phyloP scores from a whole-genome alignment of 1,140 invertebrate genomes.

The Achroia grisella region DNA sequence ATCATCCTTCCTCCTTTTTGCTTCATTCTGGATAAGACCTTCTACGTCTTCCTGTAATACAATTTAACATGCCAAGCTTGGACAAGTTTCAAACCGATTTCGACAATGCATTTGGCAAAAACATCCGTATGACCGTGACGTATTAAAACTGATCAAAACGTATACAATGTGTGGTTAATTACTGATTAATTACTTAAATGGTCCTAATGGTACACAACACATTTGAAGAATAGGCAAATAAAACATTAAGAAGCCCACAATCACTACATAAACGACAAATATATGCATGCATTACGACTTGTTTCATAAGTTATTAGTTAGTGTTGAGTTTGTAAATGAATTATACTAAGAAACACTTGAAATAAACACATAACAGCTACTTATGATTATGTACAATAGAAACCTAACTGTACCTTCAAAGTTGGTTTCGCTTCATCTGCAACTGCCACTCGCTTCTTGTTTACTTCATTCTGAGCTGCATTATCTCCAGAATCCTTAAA shows the following conservation, averaged over 20 bases:
- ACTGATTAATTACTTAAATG: background rate
- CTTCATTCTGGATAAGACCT: conserved; percentile 42
- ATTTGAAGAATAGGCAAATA: conserved; percentile 27
- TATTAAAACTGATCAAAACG: background rate
- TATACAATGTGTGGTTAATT: background rate
- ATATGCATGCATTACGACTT: conserved; percentile 1
- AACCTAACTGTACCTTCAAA: conserved; percentile 38
- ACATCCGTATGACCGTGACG: background rate
- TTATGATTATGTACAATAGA: too few relatives aligned
- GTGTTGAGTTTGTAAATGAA: background rate
- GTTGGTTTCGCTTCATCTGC: conserved; percentile 39
- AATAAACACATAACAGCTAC: too few relatives aligned
- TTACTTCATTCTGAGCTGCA: conserved; percentile 41
- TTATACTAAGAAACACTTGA: background rate
- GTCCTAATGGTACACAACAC: background rate
- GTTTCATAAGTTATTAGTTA: background rate
- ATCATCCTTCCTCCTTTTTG: conserved; percentile 37
- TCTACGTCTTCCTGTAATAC: conserved; percentile 58
- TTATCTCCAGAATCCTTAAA: conserved; percentile 54
- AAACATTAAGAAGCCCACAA: conserved; percentile 43
- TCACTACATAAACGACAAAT: conserved; percentile 10
- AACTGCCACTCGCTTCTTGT: conserved; percentile 49
- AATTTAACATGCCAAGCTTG: conserved; percentile 57
- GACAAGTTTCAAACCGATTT: conserved; percentile 13
- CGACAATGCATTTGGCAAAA: background rate